Evolutionary conservation across 2,797 vertebrate genomes (phyloP).

Genomic region (Moxostoma hubbsi): DNA sequence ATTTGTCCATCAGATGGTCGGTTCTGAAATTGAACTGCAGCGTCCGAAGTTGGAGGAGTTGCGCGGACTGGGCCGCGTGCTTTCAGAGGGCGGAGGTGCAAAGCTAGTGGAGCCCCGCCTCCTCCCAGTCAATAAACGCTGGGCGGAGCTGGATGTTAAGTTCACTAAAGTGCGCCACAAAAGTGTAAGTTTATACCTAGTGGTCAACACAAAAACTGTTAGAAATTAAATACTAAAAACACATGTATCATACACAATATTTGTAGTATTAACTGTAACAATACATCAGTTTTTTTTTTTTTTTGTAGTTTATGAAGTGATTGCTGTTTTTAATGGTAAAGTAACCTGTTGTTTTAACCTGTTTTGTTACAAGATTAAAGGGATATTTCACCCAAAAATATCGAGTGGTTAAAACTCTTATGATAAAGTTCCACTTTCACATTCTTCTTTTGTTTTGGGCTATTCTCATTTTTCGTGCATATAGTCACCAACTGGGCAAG

Average conservation of each 20-base stretch:
- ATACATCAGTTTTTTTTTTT: neutral
- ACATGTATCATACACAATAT: too few species aligned
- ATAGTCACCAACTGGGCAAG: too few species aligned
- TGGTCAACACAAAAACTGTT: neutral
- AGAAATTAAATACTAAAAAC: neutral
- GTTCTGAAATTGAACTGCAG: slow-evolving; percentile 93
- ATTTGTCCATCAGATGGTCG: slow-evolving; percentile 96
- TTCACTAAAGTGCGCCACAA: slow-evolving; percentile 94
- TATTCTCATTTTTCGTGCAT: too few species aligned
- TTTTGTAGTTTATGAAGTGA: neutral
- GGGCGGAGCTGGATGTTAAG: slow-evolving; percentile 95
- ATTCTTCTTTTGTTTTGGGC: too few species aligned
- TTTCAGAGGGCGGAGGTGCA: slow-evolving; percentile 93
- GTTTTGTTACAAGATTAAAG: too few species aligned
- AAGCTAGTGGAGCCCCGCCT: slow-evolving; percentile 94
- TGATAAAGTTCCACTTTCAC: too few species aligned
- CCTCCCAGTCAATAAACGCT: slow-evolving; percentile 96
- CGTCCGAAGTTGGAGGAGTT: slow-evolving; percentile 94
- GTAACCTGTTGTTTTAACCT: neutral
- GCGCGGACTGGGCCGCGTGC: slow-evolving; percentile 92
- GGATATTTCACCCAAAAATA: too few species aligned
- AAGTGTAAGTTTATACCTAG: slow-evolving; percentile 88
- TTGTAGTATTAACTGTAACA: neutral
- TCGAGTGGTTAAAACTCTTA: too few species aligned
- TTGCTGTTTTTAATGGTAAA: neutral